Evolutionary conservation across 2,113 vertebrate species (phyloP).

Genomic region (Channa argus): DNA sequence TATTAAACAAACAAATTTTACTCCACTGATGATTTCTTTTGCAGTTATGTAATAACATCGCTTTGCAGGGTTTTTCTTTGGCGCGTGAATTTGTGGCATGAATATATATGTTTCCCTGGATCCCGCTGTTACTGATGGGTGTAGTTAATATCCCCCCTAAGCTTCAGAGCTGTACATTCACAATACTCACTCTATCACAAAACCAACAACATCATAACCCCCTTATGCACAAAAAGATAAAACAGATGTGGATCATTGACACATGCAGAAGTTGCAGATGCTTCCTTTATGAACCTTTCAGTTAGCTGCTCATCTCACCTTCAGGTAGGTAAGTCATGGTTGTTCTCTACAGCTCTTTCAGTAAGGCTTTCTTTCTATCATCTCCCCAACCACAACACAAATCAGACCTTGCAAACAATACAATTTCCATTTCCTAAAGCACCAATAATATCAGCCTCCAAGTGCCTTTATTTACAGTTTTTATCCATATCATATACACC

Average conservation of each 20-base stretch:
- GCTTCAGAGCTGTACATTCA: conserved; percentile 9
- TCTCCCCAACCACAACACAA: neutral
- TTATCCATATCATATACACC: no score
- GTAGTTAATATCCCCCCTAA: neutral
- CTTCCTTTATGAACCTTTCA: neutral
- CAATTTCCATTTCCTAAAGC: conserved; percentile 9
- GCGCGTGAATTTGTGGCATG: neutral
- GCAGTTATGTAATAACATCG: neutral
- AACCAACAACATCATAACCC: neutral
- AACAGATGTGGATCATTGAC: neutral
- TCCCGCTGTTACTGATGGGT: conserved; percentile 3
- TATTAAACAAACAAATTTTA: neutral
- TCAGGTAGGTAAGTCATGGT: conserved; percentile 12
- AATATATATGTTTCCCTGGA: conserved; percentile 6
- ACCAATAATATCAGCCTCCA: conserved; percentile 1
- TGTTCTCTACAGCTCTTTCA: neutral
- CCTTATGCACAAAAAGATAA: neutral
- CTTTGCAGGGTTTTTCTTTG: neutral
- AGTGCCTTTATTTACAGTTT: neutral
- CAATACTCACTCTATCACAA: neutral
- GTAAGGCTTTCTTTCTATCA: neutral
- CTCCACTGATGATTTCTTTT: neutral
- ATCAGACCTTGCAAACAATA: conserved; percentile 15
- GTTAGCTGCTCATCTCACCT: neutral
- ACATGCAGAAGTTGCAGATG: conserved; percentile 8